A percentile compares a stretch with the other conserved stretches of the same genome.
Evolutionary conservation across 2,113 vertebrate genomes (phyloP).

Genomic region (Podarcis raffonei): DNA sequence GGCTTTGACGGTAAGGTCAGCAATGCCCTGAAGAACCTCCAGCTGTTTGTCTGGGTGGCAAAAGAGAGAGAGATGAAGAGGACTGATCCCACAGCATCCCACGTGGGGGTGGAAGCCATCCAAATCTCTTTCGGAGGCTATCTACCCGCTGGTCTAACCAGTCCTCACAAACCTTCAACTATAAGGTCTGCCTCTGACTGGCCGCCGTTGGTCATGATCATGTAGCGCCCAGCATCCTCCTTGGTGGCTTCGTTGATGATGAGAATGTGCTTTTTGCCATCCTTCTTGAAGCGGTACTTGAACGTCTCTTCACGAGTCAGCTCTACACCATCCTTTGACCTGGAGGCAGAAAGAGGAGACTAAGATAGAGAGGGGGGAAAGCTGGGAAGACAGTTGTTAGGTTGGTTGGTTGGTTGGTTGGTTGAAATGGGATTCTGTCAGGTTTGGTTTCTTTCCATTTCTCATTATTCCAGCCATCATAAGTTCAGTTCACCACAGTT

Average conservation of each 20-base stretch:
- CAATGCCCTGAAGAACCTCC: constrained; percentile 87
- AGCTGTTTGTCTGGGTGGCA: constrained; percentile 82
- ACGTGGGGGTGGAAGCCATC: not conserved
- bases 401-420: accelerated
- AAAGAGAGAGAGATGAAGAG: not conserved
- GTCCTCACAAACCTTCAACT: constrained; percentile 81
- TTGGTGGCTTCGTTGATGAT: constrained; percentile 84
- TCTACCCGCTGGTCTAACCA: not conserved
- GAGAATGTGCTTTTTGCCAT: constrained; percentile 85
- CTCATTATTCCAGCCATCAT: too few relatives aligned
- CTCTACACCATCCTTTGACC: constrained; percentile 91
- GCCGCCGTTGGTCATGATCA: constrained; percentile 85
- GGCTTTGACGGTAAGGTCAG: constrained; percentile 87
- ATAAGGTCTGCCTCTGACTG: constrained; percentile 88
- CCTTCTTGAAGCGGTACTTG: constrained; percentile 92
- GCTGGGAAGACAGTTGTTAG: too few relatives aligned
- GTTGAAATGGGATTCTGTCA: too few relatives aligned
- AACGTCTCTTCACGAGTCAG: constrained; percentile 83
- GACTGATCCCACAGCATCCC: not conserved
- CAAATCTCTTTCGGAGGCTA: not conserved
- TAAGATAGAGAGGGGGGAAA: not conserved
- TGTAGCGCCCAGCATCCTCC: constrained; percentile 83
- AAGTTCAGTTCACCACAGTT: too few relatives aligned
- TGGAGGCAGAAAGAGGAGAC: constrained; percentile 38
- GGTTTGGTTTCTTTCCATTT: too few relatives aligned